These are phyloP conservation scores for Latrodectus elegans DNA, from an alignment of 2,888 invertebrate species.

Conservation along the genomic window DNA sequence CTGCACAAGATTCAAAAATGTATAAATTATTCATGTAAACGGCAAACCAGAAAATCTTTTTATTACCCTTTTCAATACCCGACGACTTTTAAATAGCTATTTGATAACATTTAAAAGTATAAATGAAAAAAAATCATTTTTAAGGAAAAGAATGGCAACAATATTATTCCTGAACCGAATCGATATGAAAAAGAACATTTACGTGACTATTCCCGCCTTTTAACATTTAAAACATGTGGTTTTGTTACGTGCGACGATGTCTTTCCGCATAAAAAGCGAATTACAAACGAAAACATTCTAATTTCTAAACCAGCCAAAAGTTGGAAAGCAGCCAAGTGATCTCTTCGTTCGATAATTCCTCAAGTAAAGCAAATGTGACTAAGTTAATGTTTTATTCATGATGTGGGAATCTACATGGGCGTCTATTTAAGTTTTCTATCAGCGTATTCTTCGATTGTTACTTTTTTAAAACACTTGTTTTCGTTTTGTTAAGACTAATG, in stretches of 20 bases:
- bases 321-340: background rate
- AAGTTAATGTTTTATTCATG: conserved; percentile 3
- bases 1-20: no score
- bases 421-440: conserved; percentile 1
- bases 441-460: background rate
- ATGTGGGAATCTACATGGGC: background rate
- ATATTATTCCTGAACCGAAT: no score
- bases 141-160: no score
- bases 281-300: background rate
- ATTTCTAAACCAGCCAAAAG: background rate
- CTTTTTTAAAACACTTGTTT: background rate
- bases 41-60: background rate
- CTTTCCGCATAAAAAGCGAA: background rate
- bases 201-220: background rate
- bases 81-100: background rate
- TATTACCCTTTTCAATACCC: background rate
- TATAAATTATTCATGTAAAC: no score
- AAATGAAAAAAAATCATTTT: no score
- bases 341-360: background rate
- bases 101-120: no score
- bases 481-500: no score
- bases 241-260: background rate
- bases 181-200: no score
- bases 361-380: background rate
- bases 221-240: background rate